Base-by-base conservation (phyloP, 1,140 invertebrate species). In the Rhagoletis pomonella region DNA sequence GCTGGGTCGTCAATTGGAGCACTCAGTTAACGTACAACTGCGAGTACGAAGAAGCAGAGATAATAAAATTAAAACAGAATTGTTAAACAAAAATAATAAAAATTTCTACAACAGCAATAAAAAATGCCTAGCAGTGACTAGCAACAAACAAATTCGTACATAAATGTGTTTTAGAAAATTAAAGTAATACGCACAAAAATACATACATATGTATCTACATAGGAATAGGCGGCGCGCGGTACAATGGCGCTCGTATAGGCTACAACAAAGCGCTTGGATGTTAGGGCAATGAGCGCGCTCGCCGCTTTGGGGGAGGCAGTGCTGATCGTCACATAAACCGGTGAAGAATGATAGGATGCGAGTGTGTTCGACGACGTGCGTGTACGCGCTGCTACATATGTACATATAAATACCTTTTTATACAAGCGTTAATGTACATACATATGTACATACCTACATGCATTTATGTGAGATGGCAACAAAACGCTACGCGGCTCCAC, bases 1-100 rank as follows among this genome's bases (percentile, higher is more conserved):
- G 44, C 19, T 55, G 47, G 47, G 19, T 55, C 73, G 69, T n/a
- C 69, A 29, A 4, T 77, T n/a, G 14, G 69, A 12, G 17, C 39
- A 44, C 44, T 77, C 39, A 9, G 44, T 44, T 5, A 10, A n/a
- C 14, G 47, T 29, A 39, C 39, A 29, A 69, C 44, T n/a, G 44
- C 42, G 29, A 29, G 1, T 67, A 67, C 65, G 29, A 29, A 29
- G 42, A 55, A 81, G 12, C 12, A 77, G 17, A n/a, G 47, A 81
- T 81, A 81, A 81, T 55, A 7, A 81, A 81, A 55, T 50, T 50
- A 81, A 81, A 81, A 81, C n/a, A 55, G 9, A 73, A 47, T 55
- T 47, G 67, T 1, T 29, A 69, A 69, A 44, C 42, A 69, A 69
- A 47, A 44, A 47, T 14, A 19, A 69, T 1, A 29, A 55, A 50